Percentiles rank a stretch among this genome's conserved stretches.
phyloP scores from a whole-genome alignment of 2,888 invertebrate genomes.

The Hedya salicella region DNA sequence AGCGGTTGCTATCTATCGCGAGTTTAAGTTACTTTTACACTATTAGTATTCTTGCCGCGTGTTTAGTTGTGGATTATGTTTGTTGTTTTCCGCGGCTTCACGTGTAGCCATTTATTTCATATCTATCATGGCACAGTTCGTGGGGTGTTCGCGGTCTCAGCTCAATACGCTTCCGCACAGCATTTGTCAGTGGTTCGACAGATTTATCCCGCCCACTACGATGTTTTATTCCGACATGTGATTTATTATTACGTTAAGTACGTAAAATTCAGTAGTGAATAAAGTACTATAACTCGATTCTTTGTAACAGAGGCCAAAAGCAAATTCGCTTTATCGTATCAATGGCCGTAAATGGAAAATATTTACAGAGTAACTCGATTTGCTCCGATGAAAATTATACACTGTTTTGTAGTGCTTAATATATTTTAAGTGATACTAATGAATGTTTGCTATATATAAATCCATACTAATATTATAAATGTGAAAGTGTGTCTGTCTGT shows the following conservation, averaged over 20 bases:
- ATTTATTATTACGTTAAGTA: slow-evolving; percentile 41
- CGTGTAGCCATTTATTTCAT: slow-evolving; percentile 31
- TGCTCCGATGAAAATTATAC: slow-evolving; percentile 18
- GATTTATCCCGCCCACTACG: slow-evolving; percentile 40
- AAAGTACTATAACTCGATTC: slow-evolving; percentile 17
- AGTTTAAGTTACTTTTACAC: slow-evolving; percentile 25
- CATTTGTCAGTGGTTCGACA: slow-evolving; percentile 44
- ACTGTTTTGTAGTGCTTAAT: not conserved
- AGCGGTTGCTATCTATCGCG: slow-evolving; percentile 24
- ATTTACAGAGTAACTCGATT: slow-evolving; percentile 17
- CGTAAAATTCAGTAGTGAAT: slow-evolving; percentile 15
- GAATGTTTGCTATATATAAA: too few species aligned
- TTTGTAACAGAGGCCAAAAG: slow-evolving; percentile 1
- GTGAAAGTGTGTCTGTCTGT: too few species aligned
- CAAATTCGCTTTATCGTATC: slow-evolving; percentile 6
- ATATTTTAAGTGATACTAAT: not conserved
- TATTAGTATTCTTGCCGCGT: slow-evolving; percentile 35
- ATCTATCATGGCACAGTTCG: slow-evolving; percentile 36
- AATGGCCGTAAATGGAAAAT: slow-evolving; percentile 16
- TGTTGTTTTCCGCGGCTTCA: slow-evolving; percentile 11
- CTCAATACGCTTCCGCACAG: slow-evolving; percentile 34
- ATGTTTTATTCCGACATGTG: slow-evolving; percentile 42
- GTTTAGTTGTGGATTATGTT: slow-evolving; percentile 15
- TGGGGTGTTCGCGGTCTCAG: slow-evolving; percentile 31
- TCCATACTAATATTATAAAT: too few species aligned